These are phyloP conservation scores for Pristionchus entomophagus DNA, from an alignment of 2,888 invertebrate species.

Conservation along the genomic window DNA sequence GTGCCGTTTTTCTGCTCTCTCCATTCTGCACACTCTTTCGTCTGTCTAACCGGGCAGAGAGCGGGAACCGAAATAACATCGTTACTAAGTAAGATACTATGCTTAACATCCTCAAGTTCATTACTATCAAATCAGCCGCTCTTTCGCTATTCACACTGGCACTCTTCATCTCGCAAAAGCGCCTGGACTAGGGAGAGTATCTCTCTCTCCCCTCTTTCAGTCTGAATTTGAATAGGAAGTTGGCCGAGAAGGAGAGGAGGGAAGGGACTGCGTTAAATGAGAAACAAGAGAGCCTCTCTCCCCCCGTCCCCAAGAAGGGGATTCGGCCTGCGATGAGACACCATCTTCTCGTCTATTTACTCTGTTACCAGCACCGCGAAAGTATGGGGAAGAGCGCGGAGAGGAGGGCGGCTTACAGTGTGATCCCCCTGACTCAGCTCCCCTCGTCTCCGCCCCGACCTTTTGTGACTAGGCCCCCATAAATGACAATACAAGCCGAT, in stretches of 20 bases:
- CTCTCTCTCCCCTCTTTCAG: not conserved
- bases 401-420: slow-evolving; percentile 1
- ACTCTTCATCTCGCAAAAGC: too few species aligned
- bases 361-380: slow-evolving; percentile 22
- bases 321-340: not conserved
- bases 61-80: too few species aligned
- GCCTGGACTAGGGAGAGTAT: not conserved
- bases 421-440: not conserved
- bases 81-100: not conserved
- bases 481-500: not conserved
- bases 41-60: too few species aligned
- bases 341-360: slow-evolving; percentile 15
- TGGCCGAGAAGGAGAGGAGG: slow-evolving; percentile 8
- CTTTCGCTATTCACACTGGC: slow-evolving; percentile 14
- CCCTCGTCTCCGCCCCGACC: not conserved
- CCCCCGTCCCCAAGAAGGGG: not conserved
- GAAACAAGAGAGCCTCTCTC: slow-evolving; percentile 7
- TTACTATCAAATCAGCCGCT: slow-evolving; percentile 12
- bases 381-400: not conserved
- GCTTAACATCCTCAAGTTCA: not conserved
- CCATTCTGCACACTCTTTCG: too few species aligned
- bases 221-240: slow-evolving; percentile 41
- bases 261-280: slow-evolving; percentile 5
- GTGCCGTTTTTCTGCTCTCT: too few species aligned
- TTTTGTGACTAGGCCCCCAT: slow-evolving; percentile 19